Conservation (phyloP, 2,797 vertebrate genomes). For the Pseudochaenichthys georgianus region DNA sequence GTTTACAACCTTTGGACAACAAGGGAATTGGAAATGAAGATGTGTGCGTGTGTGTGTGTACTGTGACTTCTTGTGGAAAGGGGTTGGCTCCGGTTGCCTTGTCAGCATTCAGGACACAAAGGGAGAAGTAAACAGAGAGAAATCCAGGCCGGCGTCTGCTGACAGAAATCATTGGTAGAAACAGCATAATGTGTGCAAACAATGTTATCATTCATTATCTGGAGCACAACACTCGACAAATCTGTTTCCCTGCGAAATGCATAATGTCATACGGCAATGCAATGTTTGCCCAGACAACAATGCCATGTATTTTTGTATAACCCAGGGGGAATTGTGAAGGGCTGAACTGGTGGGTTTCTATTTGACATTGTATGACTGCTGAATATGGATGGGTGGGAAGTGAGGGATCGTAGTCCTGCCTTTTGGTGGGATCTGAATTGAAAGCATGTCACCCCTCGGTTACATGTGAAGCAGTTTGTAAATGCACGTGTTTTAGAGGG, state of each 20-base stretch:
- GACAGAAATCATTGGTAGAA: conserved; percentile 60
- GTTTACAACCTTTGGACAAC: conserved; percentile 39
- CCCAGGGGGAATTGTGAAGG: conserved; percentile 22
- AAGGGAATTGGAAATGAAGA: conserved; percentile 35
- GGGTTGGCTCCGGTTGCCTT: conserved; percentile 28
- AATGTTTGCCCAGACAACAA: conserved; percentile 44
- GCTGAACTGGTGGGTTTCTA: conserved; percentile 43
- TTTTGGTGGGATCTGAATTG: conserved; percentile 8
- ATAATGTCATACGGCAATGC: conserved; percentile 32
- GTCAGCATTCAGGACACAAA: conserved; percentile 69
- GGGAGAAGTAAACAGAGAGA: conserved; percentile 54
- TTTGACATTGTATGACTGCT: conserved; percentile 20
- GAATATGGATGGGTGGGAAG: conserved; percentile 17
- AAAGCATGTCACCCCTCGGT: background rate
- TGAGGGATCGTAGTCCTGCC: conserved; percentile 1
- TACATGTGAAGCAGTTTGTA: background rate
- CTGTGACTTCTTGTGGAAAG: conserved; percentile 20
- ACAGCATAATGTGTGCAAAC: conserved; percentile 56
- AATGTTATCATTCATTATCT: conserved; percentile 65
- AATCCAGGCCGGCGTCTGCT: conserved; percentile 47
- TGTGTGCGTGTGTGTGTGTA: conserved; percentile 2
- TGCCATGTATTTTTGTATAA: conserved; percentile 21
- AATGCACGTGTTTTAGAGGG: background rate
- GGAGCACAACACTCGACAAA: conserved; percentile 55
- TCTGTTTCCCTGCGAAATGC: conserved; percentile 46